Percentiles rank a stretch among this genome's conserved stretches.
Evolutionary conservation across 2,113 vertebrate genomes (phyloP).

Genomic region (Malurus melanocephalus): DNA sequence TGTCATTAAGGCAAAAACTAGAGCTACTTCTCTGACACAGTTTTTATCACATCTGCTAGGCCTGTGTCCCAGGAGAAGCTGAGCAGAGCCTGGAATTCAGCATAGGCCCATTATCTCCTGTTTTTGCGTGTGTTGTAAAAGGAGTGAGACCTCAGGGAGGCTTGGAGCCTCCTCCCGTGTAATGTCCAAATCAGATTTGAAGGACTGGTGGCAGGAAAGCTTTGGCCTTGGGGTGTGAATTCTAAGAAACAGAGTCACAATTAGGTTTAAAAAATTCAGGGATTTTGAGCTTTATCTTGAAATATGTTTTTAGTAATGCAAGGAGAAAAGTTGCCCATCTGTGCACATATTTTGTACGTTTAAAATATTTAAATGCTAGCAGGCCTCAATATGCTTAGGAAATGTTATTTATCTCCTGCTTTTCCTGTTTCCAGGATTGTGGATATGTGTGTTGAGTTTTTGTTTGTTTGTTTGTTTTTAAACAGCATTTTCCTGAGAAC

Average conservation of each 20-base stretch:
- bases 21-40: slow-evolving; percentile 75
- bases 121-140: slow-evolving; percentile 66
- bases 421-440: background rate
- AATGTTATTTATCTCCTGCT: slow-evolving; percentile 63
- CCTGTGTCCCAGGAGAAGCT: slow-evolving; percentile 75
- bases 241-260: slow-evolving; percentile 77
- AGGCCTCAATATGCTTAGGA: slow-evolving; percentile 65
- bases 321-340: slow-evolving; percentile 76
- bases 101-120: slow-evolving; percentile 77
- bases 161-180: slow-evolving; percentile 74
- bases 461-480: background rate
- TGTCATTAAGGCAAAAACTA: slow-evolving; percentile 79
- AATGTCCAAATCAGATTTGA: slow-evolving; percentile 78
- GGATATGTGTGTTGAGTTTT: background rate
- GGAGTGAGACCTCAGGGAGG: slow-evolving; percentile 77
- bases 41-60: slow-evolving; percentile 80
- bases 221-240: slow-evolving; percentile 80
- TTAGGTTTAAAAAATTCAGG: slow-evolving; percentile 83
- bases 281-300: slow-evolving; percentile 78
- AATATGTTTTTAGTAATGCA: slow-evolving; percentile 70
- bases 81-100: slow-evolving; percentile 72
- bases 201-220: slow-evolving; percentile 79
- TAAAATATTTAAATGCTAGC: slow-evolving; percentile 75
- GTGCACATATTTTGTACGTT: slow-evolving; percentile 70
- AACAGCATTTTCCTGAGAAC: slow-evolving; percentile 16